Base-by-base conservation (phyloP, 64 coral and sea anemone genomes). In the Porites australiensis region DNA sequence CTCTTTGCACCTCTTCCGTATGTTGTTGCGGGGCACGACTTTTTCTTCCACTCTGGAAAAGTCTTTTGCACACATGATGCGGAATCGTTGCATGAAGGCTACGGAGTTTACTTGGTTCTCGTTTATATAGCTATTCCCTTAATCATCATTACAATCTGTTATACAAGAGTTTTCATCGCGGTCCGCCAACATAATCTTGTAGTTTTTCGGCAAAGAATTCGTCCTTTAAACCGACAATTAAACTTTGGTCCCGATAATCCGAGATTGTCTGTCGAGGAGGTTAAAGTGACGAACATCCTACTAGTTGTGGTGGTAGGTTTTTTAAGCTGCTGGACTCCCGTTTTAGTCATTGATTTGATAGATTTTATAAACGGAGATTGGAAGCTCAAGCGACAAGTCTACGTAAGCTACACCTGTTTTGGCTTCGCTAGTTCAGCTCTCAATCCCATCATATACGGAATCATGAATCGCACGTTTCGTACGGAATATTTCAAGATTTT, bases 21-120 rank as follows among this genome's bases (percentile, higher is more conserved):
- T 44, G 37, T 89, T 9, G 11, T 68, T 19, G 52, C 64, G 2
- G 77, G 77, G 5, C 43, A 94, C 45, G 78, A 88, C 14, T 88
- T 89, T 77, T 62, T 94, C 70, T 94, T 94, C 20, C 92, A 94
- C 55, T 67, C 86, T 51, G 92, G 92, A 23, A 94, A 89, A 16
- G 77, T 71, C 9, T 89, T 94, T 14, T 94, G 92, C 73, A 46
- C 83, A 27, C 82, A 93, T 58, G 72, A 94, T 49, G 14, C 46
- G 50, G 67, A 62, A 60, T 51, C 62, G 3, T 57, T 79, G 48
- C 27, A 63, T 8, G 18, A 72, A 6, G 74, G 86, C 47, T 94
- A 94, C 19, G 67, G 77, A 44, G 87, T 70, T 18, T 89, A 72
- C 49, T 55, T 94, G 6, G 86, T 89, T 18, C 15, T 75, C 11